phyloP scores from a whole-genome alignment of 2,888 invertebrate genomes.

The Petrophora chlorosata region DNA sequence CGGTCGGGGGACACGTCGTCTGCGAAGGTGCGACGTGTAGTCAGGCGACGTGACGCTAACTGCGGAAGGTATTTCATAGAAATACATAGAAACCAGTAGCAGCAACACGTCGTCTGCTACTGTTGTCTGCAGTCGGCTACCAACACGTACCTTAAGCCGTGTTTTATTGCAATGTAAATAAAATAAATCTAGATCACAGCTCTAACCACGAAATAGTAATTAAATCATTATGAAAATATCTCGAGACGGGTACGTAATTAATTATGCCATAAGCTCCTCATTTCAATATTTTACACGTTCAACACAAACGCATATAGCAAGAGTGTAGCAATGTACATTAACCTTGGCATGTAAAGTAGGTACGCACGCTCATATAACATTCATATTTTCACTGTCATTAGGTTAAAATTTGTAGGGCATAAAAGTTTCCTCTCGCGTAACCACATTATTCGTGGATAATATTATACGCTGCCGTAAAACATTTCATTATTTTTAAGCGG shows the following conservation, averaged over 20 bases:
- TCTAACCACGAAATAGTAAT: constrained; percentile 10
- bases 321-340: constrained; percentile 29
- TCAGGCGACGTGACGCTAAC: too few species aligned
- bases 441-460: constrained; percentile 26
- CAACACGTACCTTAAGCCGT: not conserved
- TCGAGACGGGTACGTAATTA: constrained; percentile 20
- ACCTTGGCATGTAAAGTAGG: constrained; percentile 33
- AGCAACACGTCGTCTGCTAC: not conserved
- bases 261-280: constrained; percentile 27
- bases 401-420: constrained; percentile 38
- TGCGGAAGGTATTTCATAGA: too few species aligned
- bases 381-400: constrained; percentile 39
- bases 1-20: too few species aligned
- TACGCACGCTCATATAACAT: constrained; percentile 35
- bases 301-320: constrained; percentile 28
- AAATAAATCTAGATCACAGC: constrained; percentile 7
- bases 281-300: constrained; percentile 25
- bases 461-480: constrained; percentile 20
- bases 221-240: constrained; percentile 21
- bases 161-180: not conserved
- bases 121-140: not conserved
- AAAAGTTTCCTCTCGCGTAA: constrained; percentile 30
- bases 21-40: too few species aligned
- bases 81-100: too few species aligned
- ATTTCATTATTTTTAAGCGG: constrained; percentile 31